Evolutionary conservation across 1,140 invertebrate genomes (phyloP), one percentile per base, ranked within the genome.

Genomic region (Venustaconcha ellipsiformis): DNA sequence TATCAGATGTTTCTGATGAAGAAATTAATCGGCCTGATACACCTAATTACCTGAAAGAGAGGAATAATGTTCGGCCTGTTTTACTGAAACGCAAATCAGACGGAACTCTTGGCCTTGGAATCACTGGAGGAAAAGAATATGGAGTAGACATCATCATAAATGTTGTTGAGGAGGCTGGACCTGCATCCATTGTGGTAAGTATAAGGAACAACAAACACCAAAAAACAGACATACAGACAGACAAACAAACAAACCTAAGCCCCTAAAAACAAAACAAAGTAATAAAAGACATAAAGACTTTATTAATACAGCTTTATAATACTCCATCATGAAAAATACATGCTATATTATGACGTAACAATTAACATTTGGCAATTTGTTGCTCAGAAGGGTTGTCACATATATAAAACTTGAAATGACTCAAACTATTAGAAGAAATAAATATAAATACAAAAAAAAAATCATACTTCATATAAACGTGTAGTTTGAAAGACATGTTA

Each of bases 141-240:
- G 96, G 96, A 88, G 97, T 98, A 95, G 97, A 97, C 0, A 98
- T 99, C 74, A 92, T 98, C n/a, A 98, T 99, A n/a, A 86, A 86
- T 72, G 73, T 83, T 59, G 81, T 88, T n/a, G 84, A 88, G 63
- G 72, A 86, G 77, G 92, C 91, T 66, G 97, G 98, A 96, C 96
- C 97, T 30, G 98, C 97, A 59, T 96, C 99, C 89, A 93, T 94
- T 72, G 80, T 84, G 83, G 86, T 87, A 80, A 97, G 96, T 14
- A 57, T n/a, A 14, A 15, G 5, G 17, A 69, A 57, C 37, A 23
- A 62, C 23, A n/a, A 20, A 60, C 1, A 18, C 2, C 59, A 60
- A 60, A 2, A 60, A 2, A 15, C 15, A 20, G 15, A 4, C 59
- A 60, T 1, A 60, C 17, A 17, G 13, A 15, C 26, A 30, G 4